Conservation (phyloP, 2,888 invertebrate genomes). For the Parnassius glacialis region DNA sequence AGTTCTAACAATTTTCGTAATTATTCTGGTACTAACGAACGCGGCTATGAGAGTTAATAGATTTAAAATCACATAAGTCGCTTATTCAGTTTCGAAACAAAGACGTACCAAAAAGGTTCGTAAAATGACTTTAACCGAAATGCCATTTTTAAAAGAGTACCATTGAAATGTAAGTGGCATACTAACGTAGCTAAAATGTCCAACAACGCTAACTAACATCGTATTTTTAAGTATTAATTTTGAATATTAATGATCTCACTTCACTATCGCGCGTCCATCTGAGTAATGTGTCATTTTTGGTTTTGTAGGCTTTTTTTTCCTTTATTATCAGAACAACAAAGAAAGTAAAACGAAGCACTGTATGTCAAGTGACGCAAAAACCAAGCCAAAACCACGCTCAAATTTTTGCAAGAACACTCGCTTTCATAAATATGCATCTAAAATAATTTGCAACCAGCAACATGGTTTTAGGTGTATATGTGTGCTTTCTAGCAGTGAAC, state of each 20-base stretch:
- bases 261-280: conserved; percentile 69
- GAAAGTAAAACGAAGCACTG: too few relatives aligned
- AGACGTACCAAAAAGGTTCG: conserved; percentile 9
- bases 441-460: too few relatives aligned
- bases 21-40: conserved; percentile 25
- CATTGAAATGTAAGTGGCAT: background rate
- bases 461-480: too few relatives aligned
- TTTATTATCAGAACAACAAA: too few relatives aligned
- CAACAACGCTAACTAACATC: conserved; percentile 59
- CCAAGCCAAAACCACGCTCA: too few relatives aligned
- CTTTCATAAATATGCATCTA: too few relatives aligned
- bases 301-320: conserved; percentile 1
- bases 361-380: too few relatives aligned
- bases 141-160: background rate
- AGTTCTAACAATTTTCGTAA: conserved; percentile 36
- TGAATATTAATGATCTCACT: conserved; percentile 78
- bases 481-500: too few relatives aligned
- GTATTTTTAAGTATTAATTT: conserved; percentile 77
- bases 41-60: conserved; percentile 37
- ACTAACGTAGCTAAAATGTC: conserved; percentile 11
- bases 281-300: conserved; percentile 54
- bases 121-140: background rate
- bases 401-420: too few relatives aligned
- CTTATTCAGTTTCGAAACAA: conserved; percentile 35
- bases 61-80: conserved; percentile 33